phyloP scores from a whole-genome alignment of 2,797 vertebrate genomes.

The Chaetodon trifasciatus region DNA sequence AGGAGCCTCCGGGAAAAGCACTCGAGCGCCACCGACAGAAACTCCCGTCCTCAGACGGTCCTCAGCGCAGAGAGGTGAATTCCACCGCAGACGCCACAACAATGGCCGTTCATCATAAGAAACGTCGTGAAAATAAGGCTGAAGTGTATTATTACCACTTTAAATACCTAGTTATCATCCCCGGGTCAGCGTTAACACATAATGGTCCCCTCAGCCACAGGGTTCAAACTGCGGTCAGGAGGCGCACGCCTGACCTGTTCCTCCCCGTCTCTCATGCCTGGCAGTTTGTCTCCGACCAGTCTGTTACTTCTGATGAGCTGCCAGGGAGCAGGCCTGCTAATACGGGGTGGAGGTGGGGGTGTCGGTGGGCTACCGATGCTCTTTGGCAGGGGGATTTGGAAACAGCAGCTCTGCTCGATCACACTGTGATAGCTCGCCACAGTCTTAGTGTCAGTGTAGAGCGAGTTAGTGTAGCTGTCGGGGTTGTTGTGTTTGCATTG shows the following conservation, averaged over 20 bases:
- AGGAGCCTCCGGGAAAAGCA: not conserved
- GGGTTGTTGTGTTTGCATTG: conserved; percentile 10
- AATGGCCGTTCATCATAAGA: conserved; percentile 10
- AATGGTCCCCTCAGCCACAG: conserved; percentile 32
- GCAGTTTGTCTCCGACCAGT: conserved; percentile 72
- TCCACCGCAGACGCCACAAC: conserved; percentile 16
- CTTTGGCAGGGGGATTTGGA: conserved; percentile 15
- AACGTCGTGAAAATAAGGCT: not conserved
- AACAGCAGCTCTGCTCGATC: conserved; percentile 14
- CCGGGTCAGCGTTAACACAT: conserved; percentile 27
- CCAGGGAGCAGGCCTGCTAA: conserved; percentile 59
- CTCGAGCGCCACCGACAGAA: not conserved
- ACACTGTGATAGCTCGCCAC: not conserved
- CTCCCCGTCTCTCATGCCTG: conserved; percentile 57
- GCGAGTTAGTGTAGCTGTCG: not conserved
- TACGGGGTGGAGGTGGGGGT: not conserved
- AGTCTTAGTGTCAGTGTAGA: conserved; percentile 7
- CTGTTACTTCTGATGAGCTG: conserved; percentile 73
- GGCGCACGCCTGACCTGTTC: conserved; percentile 66
- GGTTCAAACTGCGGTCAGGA: conserved; percentile 78
- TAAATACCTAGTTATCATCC: conserved; percentile 32
- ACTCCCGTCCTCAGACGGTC: not conserved
- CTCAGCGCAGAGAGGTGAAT: not conserved
- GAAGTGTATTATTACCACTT: conserved; percentile 46
- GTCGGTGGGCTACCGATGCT: not conserved